Conservation (phyloP, 2,888 invertebrate species). For the Ypsolopha scabrella region DNA sequence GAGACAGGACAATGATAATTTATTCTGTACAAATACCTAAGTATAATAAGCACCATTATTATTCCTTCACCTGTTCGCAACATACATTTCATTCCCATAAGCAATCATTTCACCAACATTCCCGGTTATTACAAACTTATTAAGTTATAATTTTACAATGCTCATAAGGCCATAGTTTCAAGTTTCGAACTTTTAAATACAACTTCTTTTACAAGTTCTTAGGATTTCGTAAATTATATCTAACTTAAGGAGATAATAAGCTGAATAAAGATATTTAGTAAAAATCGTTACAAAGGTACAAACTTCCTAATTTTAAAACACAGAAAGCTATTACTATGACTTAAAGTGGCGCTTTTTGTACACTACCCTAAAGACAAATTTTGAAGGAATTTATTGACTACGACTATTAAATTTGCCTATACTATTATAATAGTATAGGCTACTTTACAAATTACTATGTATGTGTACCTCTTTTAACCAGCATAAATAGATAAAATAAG, state of each 20-base stretch:
- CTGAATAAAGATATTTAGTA: too few relatives aligned
- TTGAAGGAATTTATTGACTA: too few relatives aligned
- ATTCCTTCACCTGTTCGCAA: conserved; percentile 21
- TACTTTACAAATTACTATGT: conserved; percentile 54
- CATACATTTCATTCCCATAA: neutral
- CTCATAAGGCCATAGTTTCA: neutral
- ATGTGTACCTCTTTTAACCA: conserved; percentile 66
- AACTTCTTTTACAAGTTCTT: too few relatives aligned
- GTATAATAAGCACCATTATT: conserved; percentile 66
- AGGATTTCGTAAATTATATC: too few relatives aligned
- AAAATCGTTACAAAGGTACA: too few relatives aligned
- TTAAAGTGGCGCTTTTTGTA: too few relatives aligned
- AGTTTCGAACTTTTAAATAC: too few relatives aligned
- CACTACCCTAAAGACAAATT: too few relatives aligned
- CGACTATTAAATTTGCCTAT: too few relatives aligned
- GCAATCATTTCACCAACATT: neutral
- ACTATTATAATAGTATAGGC: conserved; percentile 6
- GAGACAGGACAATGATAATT: conserved; percentile 38
- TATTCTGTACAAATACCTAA: conserved; percentile 61
- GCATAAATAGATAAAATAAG: conserved; percentile 23
- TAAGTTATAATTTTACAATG: neutral
- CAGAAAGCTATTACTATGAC: too few relatives aligned
- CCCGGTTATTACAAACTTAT: neutral
- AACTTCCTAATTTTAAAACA: too few relatives aligned
- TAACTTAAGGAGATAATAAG: too few relatives aligned